Evolutionary conservation across 2,888 invertebrate genomes (phyloP), one percentile per base, ranked within the genome.

Genomic region (Hydroisotoma schaefferi): DNA sequence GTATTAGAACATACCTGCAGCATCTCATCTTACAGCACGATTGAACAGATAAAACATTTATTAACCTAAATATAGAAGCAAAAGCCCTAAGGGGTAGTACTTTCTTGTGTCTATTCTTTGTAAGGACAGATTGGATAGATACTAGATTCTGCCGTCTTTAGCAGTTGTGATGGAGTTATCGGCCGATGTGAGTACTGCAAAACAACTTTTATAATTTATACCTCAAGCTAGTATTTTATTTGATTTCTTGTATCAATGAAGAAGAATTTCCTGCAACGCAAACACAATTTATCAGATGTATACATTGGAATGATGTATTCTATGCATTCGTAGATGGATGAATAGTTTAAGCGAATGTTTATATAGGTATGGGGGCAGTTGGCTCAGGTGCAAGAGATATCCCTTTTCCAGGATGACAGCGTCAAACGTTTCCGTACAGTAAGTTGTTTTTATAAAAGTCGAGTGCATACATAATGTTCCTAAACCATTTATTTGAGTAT

Each of bases 311-410:
- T 15, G 6, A 10, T 15, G 33, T 33, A 10, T 33, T 33, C 15
- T 33, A 15, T 33, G 33, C 33, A 10, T 10, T 6, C 15, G 33
- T 6, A 10, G 33, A 15, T 6, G 15, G 6, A 33, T 33, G 33
- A 33, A 15, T 6, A 33, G 8, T 33, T 10, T 33, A 33, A 33
- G 6, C 15, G 15, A 6, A 52, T 22, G 6, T 43, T 25, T 49
- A 84, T 85, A 56, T 88, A 91, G 81, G 87, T 92, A 74, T 90
- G 91, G 90, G 90, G 90, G 52, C 91, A 92, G 78, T 80, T 92
- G 74, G 90, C 91, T 63, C 81, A 91, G 61, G 71, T 67, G 57
- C 71, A 72, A 55, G 91, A 92, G 78, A 88, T 89, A 56, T 87
- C 87, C 73, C 58, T 63, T 48, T 58, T 55, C 52, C 48, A 49